Evolutionary conservation across 2,888 invertebrate species (phyloP), one percentile per base, ranked within the genome.

Genomic region (Cephus pygmeus): DNA sequence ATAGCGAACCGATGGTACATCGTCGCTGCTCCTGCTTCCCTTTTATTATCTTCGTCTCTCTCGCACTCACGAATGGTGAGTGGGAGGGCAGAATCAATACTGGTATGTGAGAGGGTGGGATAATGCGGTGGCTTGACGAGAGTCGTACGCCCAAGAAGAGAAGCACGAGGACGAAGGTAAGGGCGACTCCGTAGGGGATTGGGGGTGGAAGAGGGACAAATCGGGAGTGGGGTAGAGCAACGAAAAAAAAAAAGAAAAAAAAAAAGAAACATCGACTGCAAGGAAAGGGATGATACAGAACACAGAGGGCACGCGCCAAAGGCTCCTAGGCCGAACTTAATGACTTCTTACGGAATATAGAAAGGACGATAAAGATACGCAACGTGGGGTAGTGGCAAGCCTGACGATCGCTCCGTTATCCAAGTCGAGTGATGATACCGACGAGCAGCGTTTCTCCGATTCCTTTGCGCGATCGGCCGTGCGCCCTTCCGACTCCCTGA

Each of bases 101-200:
- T 88, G 87, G 88, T 87, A 88, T 86, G 87, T 86, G 87, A 85
- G 86, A 87, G 87, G 86, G 87, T 85, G 88, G 88, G 88, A 88
- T 89, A 90, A 89, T 89, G 87, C 88, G 88, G 86, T 85, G 88
- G 88, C 85, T 89, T 88, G 88, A 88, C 87, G 88, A 88, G 89
- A 87, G 84, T 87, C 82, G 86, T 87, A 85, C 86, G 84, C 81
- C 84, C 79, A 75, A 34, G 73, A 75, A 73, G 56, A 40, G 69
- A 69, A 76, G 34, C 69, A 40, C 73, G 76, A 76, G 77, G 73
- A 71, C 36, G 77, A 76, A 76, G 68, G 74, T 75, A 77, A 76
- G 69, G 34, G 79, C 35, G 77, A 68, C 15, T 40, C 40, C 1
- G 77, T 77, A 75, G 34, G 34, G 34, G 9, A 34, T 34, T 34